Evolutionary conservation across 2,888 invertebrate species (phyloP).

Genomic region (Branchellion lobata): DNA sequence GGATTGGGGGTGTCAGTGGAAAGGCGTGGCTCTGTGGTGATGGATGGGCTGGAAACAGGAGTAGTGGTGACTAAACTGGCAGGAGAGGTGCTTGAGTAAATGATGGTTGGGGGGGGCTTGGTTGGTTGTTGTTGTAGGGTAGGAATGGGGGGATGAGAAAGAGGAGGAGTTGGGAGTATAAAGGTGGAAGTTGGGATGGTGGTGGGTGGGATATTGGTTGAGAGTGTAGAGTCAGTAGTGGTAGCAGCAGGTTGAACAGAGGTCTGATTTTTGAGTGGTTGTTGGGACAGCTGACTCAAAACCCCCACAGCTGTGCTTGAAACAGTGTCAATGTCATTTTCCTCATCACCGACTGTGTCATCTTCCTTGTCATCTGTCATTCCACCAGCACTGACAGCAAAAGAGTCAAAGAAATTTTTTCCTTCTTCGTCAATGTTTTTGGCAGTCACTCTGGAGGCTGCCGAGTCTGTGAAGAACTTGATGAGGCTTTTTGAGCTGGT

Average conservation of each 20-base stretch:
- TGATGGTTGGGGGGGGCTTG: not conserved
- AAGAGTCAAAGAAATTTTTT: constrained; percentile 53
- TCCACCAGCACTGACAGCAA: constrained; percentile 51
- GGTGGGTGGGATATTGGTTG: not conserved
- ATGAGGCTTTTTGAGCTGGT: constrained; percentile 50
- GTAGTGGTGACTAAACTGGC: not conserved
- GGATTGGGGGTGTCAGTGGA: not conserved
- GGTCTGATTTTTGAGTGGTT: too few relatives aligned
- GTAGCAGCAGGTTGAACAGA: too few relatives aligned
- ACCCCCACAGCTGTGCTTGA: too few relatives aligned
- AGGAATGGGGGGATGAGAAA: not conserved
- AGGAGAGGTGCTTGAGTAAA: not conserved
- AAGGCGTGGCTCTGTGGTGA: not conserved
- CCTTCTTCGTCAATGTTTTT: constrained; percentile 49
- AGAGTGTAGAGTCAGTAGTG: not conserved
- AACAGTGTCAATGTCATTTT: not conserved
- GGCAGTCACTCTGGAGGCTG: not conserved
- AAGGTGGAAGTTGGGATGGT: not conserved
- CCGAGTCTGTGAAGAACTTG: constrained; percentile 50
- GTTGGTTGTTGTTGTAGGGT: not conserved
- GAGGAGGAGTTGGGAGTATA: not conserved
- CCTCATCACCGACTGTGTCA: not conserved
- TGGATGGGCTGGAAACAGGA: not conserved
- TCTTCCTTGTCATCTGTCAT: too few relatives aligned
- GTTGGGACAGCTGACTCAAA: too few relatives aligned